Evolutionary conservation across 2,797 vertebrate genomes (phyloP).

Genomic region (Monodelphis domestica): DNA sequence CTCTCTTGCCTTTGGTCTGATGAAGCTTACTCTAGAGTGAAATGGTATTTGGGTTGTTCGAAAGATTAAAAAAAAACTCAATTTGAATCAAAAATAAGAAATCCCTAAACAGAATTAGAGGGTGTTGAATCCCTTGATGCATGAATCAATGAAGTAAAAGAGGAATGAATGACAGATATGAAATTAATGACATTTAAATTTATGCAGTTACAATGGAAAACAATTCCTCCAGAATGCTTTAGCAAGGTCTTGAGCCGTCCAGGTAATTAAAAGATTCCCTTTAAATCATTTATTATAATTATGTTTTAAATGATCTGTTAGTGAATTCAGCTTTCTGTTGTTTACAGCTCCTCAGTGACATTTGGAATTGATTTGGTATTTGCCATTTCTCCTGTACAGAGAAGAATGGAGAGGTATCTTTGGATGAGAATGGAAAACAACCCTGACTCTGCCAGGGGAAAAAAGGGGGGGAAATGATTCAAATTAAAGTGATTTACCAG

Average conservation of each 20-base stretch:
- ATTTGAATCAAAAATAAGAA: constrained; percentile 74
- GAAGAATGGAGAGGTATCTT: constrained; percentile 33
- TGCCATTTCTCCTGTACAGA: constrained; percentile 71
- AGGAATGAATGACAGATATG: constrained; percentile 80
- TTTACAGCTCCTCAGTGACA: constrained; percentile 71
- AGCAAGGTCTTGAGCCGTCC: constrained; percentile 78
- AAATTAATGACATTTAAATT: constrained; percentile 86
- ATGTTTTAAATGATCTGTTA: constrained; percentile 78
- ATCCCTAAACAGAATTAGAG: constrained; percentile 70
- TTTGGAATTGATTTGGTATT: constrained; percentile 76
- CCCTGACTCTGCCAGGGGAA: neutral
- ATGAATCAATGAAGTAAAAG: constrained; percentile 80
- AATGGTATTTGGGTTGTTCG: constrained; percentile 33
- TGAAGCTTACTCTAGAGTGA: constrained; percentile 9
- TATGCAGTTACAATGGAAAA: constrained; percentile 83
- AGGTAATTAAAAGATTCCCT: constrained; percentile 82
- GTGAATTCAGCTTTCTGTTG: constrained; percentile 58
- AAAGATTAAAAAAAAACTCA: constrained; percentile 58
- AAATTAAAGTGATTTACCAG: neutral
- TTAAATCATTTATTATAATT: constrained; percentile 82
- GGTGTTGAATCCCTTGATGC: constrained; percentile 71
- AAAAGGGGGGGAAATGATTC: neutral
- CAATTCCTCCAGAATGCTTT: constrained; percentile 79
- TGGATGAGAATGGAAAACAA: neutral
- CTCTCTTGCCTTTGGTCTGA: constrained; percentile 18